These are phyloP conservation scores for Bugula neritina DNA, from an alignment of 2,888 invertebrate species.

Conservation along the genomic window DNA sequence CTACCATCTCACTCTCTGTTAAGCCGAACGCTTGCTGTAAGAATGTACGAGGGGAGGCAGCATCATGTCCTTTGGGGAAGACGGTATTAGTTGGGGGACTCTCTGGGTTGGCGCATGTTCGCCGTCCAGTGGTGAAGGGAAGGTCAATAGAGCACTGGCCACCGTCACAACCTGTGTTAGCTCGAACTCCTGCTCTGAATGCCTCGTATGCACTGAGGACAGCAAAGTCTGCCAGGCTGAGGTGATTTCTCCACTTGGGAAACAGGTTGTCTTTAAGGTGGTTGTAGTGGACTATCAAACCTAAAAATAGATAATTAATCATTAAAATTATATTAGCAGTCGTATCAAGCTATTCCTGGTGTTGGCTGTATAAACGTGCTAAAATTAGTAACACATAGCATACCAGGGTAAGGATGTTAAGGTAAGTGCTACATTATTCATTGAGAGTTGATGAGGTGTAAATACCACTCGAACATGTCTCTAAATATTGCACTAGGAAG, in stretches of 20 bases:
- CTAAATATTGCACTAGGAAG: too few relatives aligned
- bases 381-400: too few relatives aligned
- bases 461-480: too few relatives aligned
- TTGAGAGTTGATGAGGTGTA: too few relatives aligned
- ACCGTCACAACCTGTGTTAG: not conserved
- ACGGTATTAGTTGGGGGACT: not conserved
- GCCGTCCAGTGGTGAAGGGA: conserved; percentile 9
- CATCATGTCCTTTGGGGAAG: not conserved
- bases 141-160: not conserved
- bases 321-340: too few relatives aligned
- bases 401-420: too few relatives aligned
- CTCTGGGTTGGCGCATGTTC: not conserved
- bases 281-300: not conserved
- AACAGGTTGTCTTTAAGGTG: not conserved
- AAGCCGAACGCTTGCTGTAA: not conserved
- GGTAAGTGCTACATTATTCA: too few relatives aligned
- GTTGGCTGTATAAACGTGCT: too few relatives aligned
- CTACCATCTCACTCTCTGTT: not conserved
- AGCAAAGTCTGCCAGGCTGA: conserved; percentile 13
- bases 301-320: not conserved
- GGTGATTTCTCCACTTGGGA: not conserved
- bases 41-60: not conserved
- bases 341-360: too few relatives aligned
- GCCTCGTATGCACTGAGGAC: not conserved
- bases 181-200: not conserved